A percentile compares a stretch with the other conserved stretches of the same genome.
Conservation (phyloP, 2,888 invertebrate genomes). For the Papilio elwesi region DNA sequence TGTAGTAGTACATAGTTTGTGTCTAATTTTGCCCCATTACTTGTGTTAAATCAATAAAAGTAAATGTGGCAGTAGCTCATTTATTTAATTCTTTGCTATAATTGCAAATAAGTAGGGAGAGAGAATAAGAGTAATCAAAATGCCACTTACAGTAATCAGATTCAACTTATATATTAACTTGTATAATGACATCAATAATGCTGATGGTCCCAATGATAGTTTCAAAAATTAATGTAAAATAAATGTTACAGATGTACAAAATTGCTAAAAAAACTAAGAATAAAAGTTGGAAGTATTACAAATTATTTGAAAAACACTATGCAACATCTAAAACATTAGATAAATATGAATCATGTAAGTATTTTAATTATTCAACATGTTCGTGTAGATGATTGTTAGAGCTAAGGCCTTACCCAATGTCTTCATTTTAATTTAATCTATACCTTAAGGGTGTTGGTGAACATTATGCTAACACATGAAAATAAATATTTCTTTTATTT, state of each 20-base stretch:
- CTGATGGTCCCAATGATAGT: background rate
- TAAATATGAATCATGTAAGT: slow-evolving; percentile 80
- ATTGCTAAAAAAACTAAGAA: slow-evolving; percentile 73
- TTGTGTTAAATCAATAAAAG: no score
- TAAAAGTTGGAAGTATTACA: slow-evolving; percentile 73
- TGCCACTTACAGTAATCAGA: background rate
- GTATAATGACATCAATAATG: no score
- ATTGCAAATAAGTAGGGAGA: no score
- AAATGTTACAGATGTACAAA: slow-evolving; percentile 69
- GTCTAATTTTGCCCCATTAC: no score
- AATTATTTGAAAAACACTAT: slow-evolving; percentile 76
- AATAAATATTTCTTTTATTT: no score
- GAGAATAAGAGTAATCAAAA: background rate
- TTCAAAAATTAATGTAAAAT: background rate
- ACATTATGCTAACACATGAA: no score
- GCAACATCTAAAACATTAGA: slow-evolving; percentile 69
- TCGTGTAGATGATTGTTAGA: background rate
- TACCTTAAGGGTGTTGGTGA: no score
- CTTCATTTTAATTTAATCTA: no score
- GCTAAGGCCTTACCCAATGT: background rate
- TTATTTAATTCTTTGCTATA: no score
- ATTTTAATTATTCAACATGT: slow-evolving; percentile 23
- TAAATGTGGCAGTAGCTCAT: no score
- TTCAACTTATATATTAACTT: background rate
- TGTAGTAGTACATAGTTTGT: no score